Percentiles rank a stretch among this genome's conserved stretches.
Evolutionary conservation across 2,113 vertebrate genomes (phyloP).

Genomic region (Tretioscincus oriximinensis): DNA sequence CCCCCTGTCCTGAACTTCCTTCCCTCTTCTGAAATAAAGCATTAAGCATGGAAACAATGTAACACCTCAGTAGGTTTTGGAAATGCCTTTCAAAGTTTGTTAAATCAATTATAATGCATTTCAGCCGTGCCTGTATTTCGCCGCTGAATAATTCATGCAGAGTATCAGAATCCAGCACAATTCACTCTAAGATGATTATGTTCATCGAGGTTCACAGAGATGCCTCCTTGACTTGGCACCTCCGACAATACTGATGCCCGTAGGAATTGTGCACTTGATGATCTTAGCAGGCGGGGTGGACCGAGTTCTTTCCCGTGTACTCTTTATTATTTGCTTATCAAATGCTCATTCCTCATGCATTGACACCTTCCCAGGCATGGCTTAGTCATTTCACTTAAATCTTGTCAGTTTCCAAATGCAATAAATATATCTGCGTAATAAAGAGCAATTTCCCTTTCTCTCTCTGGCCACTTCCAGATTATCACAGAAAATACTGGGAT

Average conservation of each 20-base stretch:
- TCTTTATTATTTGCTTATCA: slow-evolving; percentile 14
- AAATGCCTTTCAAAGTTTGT: slow-evolving; percentile 28
- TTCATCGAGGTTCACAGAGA: slow-evolving; percentile 17
- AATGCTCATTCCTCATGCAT: slow-evolving; percentile 15
- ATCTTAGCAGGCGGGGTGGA: slow-evolving; percentile 11
- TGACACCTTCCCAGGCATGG: slow-evolving; percentile 7
- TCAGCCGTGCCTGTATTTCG: slow-evolving; percentile 14
- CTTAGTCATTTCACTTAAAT: slow-evolving; percentile 25
- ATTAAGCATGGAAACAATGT: slow-evolving; percentile 23
- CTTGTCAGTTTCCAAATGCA: slow-evolving; percentile 13
- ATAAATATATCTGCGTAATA: slow-evolving; percentile 1
- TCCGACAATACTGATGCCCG: background rate
- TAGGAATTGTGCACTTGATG: slow-evolving; percentile 13
- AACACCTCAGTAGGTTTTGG: slow-evolving; percentile 32
- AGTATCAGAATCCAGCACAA: slow-evolving; percentile 18
- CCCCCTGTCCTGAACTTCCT: slow-evolving; percentile 1
- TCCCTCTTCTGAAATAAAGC: slow-evolving; percentile 14
- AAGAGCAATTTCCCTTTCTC: background rate
- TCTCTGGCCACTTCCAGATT: background rate
- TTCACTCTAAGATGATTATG: slow-evolving; percentile 23
- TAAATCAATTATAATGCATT: slow-evolving; percentile 32
- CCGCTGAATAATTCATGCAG: slow-evolving; percentile 17
- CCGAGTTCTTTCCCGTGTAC: slow-evolving; percentile 1
- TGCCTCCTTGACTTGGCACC: slow-evolving; percentile 13
- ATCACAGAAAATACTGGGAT: too few relatives aligned